Conservation (phyloP, 1,140 invertebrate genomes). For the Trichonephila inaurata region DNA sequence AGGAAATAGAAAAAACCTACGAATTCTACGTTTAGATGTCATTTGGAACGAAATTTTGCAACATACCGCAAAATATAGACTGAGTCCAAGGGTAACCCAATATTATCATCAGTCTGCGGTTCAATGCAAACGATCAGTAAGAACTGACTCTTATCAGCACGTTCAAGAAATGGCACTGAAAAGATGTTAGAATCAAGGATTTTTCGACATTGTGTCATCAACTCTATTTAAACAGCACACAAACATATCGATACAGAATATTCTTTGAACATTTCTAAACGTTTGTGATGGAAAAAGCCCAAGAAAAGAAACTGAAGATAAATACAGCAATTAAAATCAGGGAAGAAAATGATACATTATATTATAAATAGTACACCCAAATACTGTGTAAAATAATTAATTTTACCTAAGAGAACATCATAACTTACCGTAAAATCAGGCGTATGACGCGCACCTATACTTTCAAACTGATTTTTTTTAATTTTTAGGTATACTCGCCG, state of each 20-base stretch:
- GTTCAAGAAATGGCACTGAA: neutral
- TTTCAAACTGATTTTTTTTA: too few relatives aligned
- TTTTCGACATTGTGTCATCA: neutral
- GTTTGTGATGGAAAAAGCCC: too few relatives aligned
- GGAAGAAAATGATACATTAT: too few relatives aligned
- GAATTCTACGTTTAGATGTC: neutral
- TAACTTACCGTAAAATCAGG: too few relatives aligned
- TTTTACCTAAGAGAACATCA: too few relatives aligned
- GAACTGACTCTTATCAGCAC: neutral
- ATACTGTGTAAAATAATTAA: too few relatives aligned
- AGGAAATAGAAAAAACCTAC: neutral
- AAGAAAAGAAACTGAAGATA: too few relatives aligned
- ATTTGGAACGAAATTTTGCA: neutral
- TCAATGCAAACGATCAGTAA: neutral
- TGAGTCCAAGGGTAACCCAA: neutral
- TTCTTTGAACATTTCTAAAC: neutral
- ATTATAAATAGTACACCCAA: too few relatives aligned
- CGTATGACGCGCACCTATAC: too few relatives aligned
- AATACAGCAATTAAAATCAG: too few relatives aligned
- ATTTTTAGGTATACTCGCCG: too few relatives aligned
- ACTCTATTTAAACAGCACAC: neutral
- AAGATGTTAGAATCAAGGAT: neutral
- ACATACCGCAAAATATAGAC: neutral
- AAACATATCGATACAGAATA: neutral
- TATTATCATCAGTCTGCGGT: constrained; percentile 3